Evolutionary conservation across 1,140 invertebrate species (phyloP).

Genomic region (Danaus melanippus): DNA sequence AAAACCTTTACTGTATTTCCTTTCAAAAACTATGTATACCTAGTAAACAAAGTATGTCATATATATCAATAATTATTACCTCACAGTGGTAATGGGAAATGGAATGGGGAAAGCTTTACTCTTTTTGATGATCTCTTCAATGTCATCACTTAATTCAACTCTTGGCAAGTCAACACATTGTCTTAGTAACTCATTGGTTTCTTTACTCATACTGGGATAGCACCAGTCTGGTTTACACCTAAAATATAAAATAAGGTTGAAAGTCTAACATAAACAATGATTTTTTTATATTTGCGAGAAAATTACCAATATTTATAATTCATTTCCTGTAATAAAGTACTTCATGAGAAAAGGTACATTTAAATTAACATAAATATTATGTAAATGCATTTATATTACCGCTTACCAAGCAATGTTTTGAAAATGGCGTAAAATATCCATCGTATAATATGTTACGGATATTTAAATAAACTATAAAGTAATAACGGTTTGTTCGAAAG

Average conservation of each 20-base stretch:
- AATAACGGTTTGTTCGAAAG: too few relatives aligned
- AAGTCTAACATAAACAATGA: too few relatives aligned
- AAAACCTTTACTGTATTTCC: too few relatives aligned
- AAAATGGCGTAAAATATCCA: constrained; percentile 32
- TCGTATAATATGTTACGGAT: constrained; percentile 1
- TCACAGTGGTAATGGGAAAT: constrained; percentile 51
- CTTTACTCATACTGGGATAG: constrained; percentile 53
- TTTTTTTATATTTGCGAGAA: too few relatives aligned
- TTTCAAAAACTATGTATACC: too few relatives aligned
- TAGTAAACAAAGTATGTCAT: too few relatives aligned
- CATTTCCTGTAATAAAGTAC: too few relatives aligned
- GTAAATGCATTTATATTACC: too few relatives aligned
- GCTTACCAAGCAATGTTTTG: constrained; percentile 29
- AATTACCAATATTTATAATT: too few relatives aligned
- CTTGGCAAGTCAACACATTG: constrained; percentile 38
- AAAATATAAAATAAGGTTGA: constrained; percentile 3
- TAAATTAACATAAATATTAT: too few relatives aligned
- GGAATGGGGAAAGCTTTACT: constrained; percentile 53
- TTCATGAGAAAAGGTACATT: too few relatives aligned
- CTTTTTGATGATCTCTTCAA: constrained; percentile 47
- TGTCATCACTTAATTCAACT: constrained; percentile 30
- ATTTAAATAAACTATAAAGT: too few relatives aligned
- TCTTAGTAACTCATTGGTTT: constrained; percentile 46
- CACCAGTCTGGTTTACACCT: constrained; percentile 65
- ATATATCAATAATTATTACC: constrained; percentile 15